Base-by-base conservation (phyloP, 2,113 vertebrate genomes). In the Channa maculata region DNA sequence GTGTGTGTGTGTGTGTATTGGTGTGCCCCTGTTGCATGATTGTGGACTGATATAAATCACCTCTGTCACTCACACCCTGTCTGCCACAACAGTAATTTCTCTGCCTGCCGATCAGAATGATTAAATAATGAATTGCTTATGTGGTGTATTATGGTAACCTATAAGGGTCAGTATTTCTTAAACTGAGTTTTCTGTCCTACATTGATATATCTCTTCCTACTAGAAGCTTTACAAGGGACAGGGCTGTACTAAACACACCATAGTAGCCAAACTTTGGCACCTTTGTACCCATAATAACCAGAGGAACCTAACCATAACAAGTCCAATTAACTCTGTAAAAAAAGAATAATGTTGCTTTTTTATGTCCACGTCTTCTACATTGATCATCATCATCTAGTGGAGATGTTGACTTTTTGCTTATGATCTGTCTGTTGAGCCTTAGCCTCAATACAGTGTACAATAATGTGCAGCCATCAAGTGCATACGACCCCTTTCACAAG, bases 11-110 rank as follows among this genome's bases (percentile, higher is more conserved):
- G 48, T 55, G 15, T 49, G 39, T 38, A 13, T 34, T 45, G 65
- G 57, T 38, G 38, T 39, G 39, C 64, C 79, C 37, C 62, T 1
- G 33, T 75, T 84, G 64, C 86, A 85, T 76, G 73, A 87, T 65
- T 78, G 70, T 66, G 82, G 57, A 52, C 67, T 66, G 77, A 88
- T 89, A 92, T 90, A 92, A 90, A 90, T 92, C 85, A 85, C 65
- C 65, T 68, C 72, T 89, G 87, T 85, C 84, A 86, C 76, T 87
- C 77, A 87, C 86, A 84, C 51, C 14, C 62, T 66, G 65, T 69
- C 67, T 67, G 71, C 80, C 74, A 79, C 74, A 74, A 68, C 70
- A 79, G 71, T 79, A 87, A 85, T 90, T 89, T 88, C 71, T 91
- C 86, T 85, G 71, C 69, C 75, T 77, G 81, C 66, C 50, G 38